Conservation (phyloP, 1,140 invertebrate genomes). For the Cylas formicarius region DNA sequence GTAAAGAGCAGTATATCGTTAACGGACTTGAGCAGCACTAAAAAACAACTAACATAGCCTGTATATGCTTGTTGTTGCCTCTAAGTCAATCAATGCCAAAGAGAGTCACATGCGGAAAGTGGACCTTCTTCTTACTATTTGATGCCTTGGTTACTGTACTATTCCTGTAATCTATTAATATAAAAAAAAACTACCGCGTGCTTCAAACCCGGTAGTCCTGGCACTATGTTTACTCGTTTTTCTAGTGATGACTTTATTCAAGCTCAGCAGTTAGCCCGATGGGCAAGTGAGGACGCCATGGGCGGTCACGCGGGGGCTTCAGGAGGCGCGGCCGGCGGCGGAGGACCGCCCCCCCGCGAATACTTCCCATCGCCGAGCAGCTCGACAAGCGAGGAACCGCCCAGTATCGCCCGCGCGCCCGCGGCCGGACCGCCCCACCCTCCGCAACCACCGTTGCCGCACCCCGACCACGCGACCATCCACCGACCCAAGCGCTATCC, state of each 20-base stretch:
- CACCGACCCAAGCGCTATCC: conserved; percentile 48
- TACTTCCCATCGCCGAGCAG: conserved; percentile 47
- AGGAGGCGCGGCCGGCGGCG: conserved; percentile 39
- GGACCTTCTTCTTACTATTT: too few species aligned
- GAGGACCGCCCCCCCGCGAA: conserved; percentile 37
- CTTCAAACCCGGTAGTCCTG: conserved; percentile 28
- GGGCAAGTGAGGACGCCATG: conserved; percentile 80
- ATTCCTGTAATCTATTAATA: too few species aligned
- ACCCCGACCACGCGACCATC: conserved; percentile 42
- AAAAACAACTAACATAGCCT: too few species aligned
- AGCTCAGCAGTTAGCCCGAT: conserved; percentile 86
- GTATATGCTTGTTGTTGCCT: too few species aligned
- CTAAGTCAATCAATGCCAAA: too few species aligned
- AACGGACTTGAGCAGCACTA: too few species aligned
- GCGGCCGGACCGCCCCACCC: conserved; percentile 30
- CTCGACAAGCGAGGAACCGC: conserved; percentile 39
- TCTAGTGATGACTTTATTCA: conserved; percentile 91
- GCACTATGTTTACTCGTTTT: conserved; percentile 59
- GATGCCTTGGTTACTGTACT: too few species aligned
- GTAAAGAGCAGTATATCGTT: too few species aligned
- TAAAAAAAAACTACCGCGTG: conserved; percentile 24
- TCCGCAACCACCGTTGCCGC: conserved; percentile 29
- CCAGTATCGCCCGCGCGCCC: conserved; percentile 40
- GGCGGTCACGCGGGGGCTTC: conserved; percentile 36
- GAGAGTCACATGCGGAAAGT: too few species aligned